Evolutionary conservation across 2,113 vertebrate species (phyloP).

Genomic region (Petrocephalus zakoni): DNA sequence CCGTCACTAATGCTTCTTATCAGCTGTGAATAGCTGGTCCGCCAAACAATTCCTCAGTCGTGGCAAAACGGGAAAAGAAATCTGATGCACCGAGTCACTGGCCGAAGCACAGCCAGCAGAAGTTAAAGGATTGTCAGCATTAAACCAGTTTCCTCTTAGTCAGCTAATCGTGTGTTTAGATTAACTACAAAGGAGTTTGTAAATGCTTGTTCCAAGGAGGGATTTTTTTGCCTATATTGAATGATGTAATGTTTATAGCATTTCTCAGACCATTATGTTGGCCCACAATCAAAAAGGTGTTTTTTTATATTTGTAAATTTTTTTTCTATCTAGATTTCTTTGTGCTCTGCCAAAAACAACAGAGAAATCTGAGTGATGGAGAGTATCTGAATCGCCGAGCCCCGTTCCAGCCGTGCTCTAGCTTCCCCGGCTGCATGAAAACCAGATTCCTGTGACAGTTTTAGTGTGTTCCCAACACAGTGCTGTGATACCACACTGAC

Average conservation of each 20-base stretch:
- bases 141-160: neutral
- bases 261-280: neutral
- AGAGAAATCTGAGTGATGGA: slow-evolving; percentile 2
- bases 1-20: neutral
- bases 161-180: neutral
- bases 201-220: neutral
- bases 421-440: neutral
- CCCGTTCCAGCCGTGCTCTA: no score
- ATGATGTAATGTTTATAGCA: slow-evolving; percentile 9
- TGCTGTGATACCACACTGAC: slow-evolving; percentile 8
- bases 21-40: neutral
- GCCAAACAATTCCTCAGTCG: neutral
- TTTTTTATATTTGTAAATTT: neutral
- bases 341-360: slow-evolving; percentile 9
- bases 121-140: neutral
- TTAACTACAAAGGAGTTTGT: neutral
- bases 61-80: neutral
- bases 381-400: neutral
- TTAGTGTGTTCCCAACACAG: neutral
- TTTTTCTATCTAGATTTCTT: neutral
- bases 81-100: neutral
- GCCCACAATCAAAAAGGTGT: neutral
- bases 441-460: slow-evolving; percentile 5
- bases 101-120: neutral
- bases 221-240: neutral